Evolutionary conservation across 2,888 invertebrate genomes (phyloP), one percentile per base, ranked within the genome.

Genomic region (Litoditis marina): DNA sequence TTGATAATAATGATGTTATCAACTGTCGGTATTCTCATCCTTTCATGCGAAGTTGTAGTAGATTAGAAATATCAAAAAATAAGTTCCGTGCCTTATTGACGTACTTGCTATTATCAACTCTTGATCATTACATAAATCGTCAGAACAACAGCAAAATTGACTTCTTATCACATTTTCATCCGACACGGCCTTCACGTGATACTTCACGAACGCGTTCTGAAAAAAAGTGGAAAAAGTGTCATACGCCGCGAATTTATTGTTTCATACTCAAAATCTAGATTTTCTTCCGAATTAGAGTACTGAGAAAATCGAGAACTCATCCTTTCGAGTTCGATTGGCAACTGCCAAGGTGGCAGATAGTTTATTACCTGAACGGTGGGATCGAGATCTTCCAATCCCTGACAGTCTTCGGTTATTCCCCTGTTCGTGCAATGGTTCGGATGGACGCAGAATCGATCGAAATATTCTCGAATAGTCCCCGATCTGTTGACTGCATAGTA

Each of bases 361-460:
- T 39, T 54, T 16, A 52, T 39, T 27, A 68, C 70, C 69, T 71
- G 69, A 58, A 77, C 73, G 34, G 65, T 64, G n/a, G 55, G 58
- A 59, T 73, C 71, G 30, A 77, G 60, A 11, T 71, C 66, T 25
- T 63, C 62, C 27, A 73, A 47, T 4, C 46, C 53, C 19, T 71
- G 57, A 54, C 77, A 77, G 19, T 56, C 61, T 16, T 66, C 65
- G 51, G 70, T 64, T 51, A 77, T 70, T 54, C 76, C 76, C 13
- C 76, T 60, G 32, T 60, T 60, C 27, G 60, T 27, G 53, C 78
- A 78, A 54, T 74, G 69, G 19, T 63, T 62, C 60, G 65, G 61
- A 46, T 71, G 65, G 8, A 74, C 69, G 55, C 78, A 78, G 63
- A 77, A 78, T 25, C 78, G 54, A 25, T 76, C 75, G 56, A 69